Conservation (phyloP, 2,113 vertebrate species). For the Chaetodon trifascialis region DNA sequence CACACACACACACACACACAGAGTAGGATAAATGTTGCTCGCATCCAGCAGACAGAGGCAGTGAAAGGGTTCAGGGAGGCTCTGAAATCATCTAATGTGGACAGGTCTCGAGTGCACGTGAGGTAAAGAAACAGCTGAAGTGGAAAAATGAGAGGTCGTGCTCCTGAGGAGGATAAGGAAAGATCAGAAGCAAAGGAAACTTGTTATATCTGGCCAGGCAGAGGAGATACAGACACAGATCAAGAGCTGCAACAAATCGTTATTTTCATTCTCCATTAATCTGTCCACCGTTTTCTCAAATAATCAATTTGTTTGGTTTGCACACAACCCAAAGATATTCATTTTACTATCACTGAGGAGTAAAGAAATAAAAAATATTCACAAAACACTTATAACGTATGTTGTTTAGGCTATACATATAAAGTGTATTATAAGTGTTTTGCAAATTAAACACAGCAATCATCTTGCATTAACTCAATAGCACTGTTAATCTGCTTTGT, state of each 20-base stretch:
- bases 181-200: slow-evolving; percentile 3
- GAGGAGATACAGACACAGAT: not conserved
- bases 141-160: slow-evolving; percentile 19
- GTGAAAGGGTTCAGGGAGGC: not conserved
- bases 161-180: slow-evolving; percentile 24
- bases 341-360: no score
- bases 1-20: no score
- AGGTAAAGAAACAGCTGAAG: slow-evolving; percentile 29
- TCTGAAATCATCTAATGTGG: slow-evolving; percentile 25
- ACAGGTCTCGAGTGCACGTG: not conserved
- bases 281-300: no score
- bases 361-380: no score
- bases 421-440: not conserved
- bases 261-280: no score
- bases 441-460: not conserved
- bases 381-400: no score
- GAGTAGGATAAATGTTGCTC: slow-evolving; percentile 18
- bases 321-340: no score
- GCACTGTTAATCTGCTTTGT: no score
- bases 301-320: no score
- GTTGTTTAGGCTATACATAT: no score
- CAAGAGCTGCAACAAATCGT: no score
- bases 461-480: no score
- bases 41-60: not conserved
- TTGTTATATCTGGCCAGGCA: slow-evolving; percentile 1